Base-by-base conservation (phyloP, 1,140 invertebrate species). In the Littorina saxatilis region DNA sequence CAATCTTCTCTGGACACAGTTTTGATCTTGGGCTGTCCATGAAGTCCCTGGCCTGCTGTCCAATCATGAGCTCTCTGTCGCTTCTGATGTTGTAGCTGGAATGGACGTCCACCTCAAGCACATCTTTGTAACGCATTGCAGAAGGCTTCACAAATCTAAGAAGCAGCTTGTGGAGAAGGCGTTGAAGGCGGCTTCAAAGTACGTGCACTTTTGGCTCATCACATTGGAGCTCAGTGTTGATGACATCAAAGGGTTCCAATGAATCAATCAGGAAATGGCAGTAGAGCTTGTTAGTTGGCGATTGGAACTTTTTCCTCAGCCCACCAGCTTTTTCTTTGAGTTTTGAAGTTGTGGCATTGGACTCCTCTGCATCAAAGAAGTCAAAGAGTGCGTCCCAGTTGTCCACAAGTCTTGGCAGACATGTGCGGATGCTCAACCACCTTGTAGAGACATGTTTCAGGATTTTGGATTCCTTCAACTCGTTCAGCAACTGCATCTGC, bases 361-460 rank as follows among this genome's bases (percentile, higher is more conserved):
- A 17, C 27, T 47, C 43, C 0, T 74, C 29, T 3, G 11, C 43
- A 27, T 47, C 47, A 40, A 74, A 74, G 27, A 74, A 74, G 3
- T 74, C 72, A 35, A 20, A 43, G 15, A 74, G 40, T n/a, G 72
- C 72, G 20, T 47, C 40, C 72, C 72, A 74, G 2, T 74, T 74
- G 15, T 43, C 72, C 37, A 74, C 3, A 3, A 74, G 39, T 17
- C 72, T 40, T 17, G 15, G 4, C 37, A 74, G 27, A 43, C 72
- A 74, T 20, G 0, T 43, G 15, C 15, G 11, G n/a, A 74, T 27
- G 47, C 72, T 74, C 37, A 74, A 37, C 72, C 72, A 29, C 63
- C 78, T 79, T n/a, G 78, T 79, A 17, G 29, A 35, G 17, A 80
- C 79, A 80, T 80, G 79, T 35, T 80, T 80, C 0, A 80, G 27